These are phyloP conservation scores for Gavia stellata DNA, from an alignment of 2,113 vertebrate species.

Conservation along the genomic window DNA sequence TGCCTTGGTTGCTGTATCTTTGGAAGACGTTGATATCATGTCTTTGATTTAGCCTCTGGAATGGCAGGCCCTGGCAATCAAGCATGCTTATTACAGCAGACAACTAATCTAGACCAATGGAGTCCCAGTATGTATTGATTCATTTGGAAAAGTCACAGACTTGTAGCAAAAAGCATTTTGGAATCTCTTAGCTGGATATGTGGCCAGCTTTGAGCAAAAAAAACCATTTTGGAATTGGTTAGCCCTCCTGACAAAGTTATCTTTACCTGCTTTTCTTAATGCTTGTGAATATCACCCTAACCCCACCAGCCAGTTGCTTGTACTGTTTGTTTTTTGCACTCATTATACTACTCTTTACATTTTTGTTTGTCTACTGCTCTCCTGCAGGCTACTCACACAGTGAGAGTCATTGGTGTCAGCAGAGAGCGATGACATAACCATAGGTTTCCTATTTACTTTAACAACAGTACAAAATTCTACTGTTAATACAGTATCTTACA, in stretches of 20 bases:
- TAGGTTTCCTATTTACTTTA: neutral
- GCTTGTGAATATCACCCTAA: neutral
- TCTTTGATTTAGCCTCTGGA: slow-evolving; percentile 66
- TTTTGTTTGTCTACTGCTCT: neutral
- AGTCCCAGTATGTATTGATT: slow-evolving; percentile 46
- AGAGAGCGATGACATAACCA: neutral
- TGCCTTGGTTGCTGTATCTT: slow-evolving; percentile 57
- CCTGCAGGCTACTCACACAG: neutral
- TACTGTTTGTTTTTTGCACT: neutral
- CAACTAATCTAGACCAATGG: neutral
- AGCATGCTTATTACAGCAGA: slow-evolving; percentile 57
- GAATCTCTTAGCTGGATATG: slow-evolving; percentile 50
- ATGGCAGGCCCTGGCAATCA: slow-evolving; percentile 64
- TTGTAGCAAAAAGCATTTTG: slow-evolving; percentile 32
- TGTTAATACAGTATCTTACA: slow-evolving; percentile 26
- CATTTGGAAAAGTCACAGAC: slow-evolving; percentile 67
- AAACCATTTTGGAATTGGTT: slow-evolving; percentile 20
- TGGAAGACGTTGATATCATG: slow-evolving; percentile 62
- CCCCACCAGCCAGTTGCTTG: neutral
- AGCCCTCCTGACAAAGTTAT: neutral
- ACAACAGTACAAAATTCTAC: neutral
- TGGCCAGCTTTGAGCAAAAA: slow-evolving; percentile 34
- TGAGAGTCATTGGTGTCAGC: neutral
- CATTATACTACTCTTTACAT: neutral
- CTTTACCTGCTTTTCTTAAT: neutral